These are phyloP conservation scores for Drosophila borealis DNA, from an alignment of 2,888 invertebrate genomes.

Conservation along the genomic window DNA sequence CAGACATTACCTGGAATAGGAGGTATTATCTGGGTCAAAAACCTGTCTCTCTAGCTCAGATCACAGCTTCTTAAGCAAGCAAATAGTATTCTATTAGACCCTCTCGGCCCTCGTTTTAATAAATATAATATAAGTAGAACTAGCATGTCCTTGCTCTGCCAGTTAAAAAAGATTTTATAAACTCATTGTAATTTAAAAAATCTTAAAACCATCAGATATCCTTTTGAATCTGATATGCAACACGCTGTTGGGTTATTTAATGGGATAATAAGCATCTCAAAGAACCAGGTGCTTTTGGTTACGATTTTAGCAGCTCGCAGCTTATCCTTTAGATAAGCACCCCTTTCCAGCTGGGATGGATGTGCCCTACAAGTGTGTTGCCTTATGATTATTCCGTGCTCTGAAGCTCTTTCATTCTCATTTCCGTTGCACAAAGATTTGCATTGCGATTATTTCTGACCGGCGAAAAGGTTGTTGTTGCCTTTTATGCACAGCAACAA, in stretches of 20 bases:
- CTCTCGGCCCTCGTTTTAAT: too few relatives aligned
- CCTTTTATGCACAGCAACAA: slow-evolving; percentile 13
- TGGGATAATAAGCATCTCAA: neutral
- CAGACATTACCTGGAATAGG: too few relatives aligned
- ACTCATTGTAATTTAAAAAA: too few relatives aligned
- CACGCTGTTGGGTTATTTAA: neutral
- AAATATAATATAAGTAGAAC: too few relatives aligned
- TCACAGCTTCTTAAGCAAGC: too few relatives aligned
- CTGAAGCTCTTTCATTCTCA: slow-evolving; percentile 24
- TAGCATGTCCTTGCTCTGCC: too few relatives aligned
- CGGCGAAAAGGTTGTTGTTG: slow-evolving; percentile 17
- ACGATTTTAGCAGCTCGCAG: neutral
- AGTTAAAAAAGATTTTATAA: too few relatives aligned
- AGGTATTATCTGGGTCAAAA: too few relatives aligned
- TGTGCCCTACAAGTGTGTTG: neutral
- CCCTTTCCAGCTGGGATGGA: neutral
- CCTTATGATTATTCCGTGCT: slow-evolving; percentile 32
- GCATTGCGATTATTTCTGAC: slow-evolving; percentile 48
- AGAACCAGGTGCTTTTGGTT: neutral
- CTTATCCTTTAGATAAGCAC: slow-evolving; percentile 1
- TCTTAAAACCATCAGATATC: too few relatives aligned
- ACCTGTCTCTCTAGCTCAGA: too few relatives aligned
- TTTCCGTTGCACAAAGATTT: slow-evolving; percentile 54
- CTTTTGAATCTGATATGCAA: too few relatives aligned
- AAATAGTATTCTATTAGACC: too few relatives aligned